Percentiles rank a stretch among this genome's conserved stretches.
Conservation (phyloP, 2,113 vertebrate species). For the Carollia perspicillata region DNA sequence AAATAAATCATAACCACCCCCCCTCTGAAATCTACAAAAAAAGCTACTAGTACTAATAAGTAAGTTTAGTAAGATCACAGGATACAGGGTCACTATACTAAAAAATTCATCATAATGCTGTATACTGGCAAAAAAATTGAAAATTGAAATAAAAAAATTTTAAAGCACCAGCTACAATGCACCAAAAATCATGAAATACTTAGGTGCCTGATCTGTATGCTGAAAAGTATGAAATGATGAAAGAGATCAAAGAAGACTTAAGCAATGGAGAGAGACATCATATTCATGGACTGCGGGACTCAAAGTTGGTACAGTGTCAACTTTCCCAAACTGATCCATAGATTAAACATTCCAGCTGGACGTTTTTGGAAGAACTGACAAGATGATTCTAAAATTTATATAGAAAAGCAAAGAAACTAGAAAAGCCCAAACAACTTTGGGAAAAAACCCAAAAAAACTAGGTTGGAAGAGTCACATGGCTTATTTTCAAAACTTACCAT, state of each 20-base stretch:
- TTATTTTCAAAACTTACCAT: background rate
- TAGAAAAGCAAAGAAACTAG: background rate
- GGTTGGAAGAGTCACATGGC: background rate
- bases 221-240: constrained; percentile 2
- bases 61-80: background rate
- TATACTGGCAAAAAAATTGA: background rate
- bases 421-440: background rate
- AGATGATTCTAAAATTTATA: background rate
- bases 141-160: background rate
- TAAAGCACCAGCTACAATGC: background rate
- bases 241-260: background rate
- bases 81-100: background rate
- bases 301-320: background rate
- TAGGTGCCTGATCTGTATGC: background rate
- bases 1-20: no score
- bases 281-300: background rate
- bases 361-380: background rate
- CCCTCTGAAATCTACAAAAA: background rate
- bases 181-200: background rate
- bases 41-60: background rate
- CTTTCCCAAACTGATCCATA: background rate
- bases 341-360: background rate
- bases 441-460: background rate
- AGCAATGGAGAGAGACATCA: background rate
- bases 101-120: background rate